phyloP scores from a whole-genome alignment of 2,888 invertebrate species.

The Leptinotarsa rubiginosa region DNA sequence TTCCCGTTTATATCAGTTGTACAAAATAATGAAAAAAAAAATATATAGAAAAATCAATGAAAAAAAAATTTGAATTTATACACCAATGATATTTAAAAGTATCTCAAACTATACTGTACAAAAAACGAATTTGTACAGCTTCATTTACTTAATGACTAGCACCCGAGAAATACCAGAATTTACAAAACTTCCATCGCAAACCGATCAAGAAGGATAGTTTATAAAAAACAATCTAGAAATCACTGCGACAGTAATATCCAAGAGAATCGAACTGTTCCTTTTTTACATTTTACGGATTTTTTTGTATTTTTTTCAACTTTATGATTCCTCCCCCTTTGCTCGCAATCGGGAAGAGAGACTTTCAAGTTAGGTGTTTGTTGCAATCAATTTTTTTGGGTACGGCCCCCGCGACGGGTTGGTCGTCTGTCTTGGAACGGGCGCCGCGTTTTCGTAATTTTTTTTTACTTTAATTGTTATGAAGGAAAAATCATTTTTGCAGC shows the following conservation, averaged over 20 bases:
- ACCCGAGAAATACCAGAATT: constrained; percentile 50
- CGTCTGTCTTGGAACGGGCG: constrained; percentile 46
- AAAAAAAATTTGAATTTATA: constrained; percentile 48
- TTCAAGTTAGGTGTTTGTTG: constrained; percentile 62
- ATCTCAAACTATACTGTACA: constrained; percentile 35
- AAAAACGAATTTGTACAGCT: constrained; percentile 43
- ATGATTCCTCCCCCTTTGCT: constrained; percentile 53
- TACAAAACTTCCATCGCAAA: constrained; percentile 39
- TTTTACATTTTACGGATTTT: constrained; percentile 64
- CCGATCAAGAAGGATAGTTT: neutral
- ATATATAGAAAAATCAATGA: constrained; percentile 42
- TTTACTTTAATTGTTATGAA: constrained; percentile 63
- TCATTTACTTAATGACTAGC: constrained; percentile 53
- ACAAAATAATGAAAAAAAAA: constrained; percentile 51
- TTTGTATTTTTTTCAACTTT: constrained; percentile 58
- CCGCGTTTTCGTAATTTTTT: constrained; percentile 59
- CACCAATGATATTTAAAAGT: constrained; percentile 46
- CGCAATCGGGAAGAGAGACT: constrained; percentile 65
- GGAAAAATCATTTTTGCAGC: constrained; percentile 63
- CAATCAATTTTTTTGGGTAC: constrained; percentile 61
- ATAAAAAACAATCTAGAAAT: constrained; percentile 37
- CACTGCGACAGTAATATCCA: constrained; percentile 40
- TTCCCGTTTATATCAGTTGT: constrained; percentile 56
- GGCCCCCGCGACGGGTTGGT: constrained; percentile 52
- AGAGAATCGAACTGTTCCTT: constrained; percentile 60